These are phyloP conservation scores for Polyodon spathula DNA, from an alignment of 2,113 vertebrate species.

Conservation along the genomic window DNA sequence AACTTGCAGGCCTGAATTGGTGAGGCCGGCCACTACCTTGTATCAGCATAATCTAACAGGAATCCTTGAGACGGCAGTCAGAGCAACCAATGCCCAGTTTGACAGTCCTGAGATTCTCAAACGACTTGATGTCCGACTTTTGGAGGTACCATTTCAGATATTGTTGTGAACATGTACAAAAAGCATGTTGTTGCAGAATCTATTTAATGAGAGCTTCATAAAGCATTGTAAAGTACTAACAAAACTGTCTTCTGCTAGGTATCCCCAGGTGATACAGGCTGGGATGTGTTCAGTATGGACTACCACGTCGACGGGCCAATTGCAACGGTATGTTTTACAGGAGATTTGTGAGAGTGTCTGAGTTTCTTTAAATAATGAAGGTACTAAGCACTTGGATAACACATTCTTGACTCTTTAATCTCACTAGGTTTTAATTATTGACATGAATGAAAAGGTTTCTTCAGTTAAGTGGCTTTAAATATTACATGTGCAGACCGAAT, in stretches of 20 bases:
- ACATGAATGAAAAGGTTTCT: conserved; percentile 27
- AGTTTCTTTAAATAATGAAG: no score
- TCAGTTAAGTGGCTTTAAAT: conserved; percentile 7
- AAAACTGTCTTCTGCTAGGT: conserved; percentile 53
- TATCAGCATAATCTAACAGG: conserved; percentile 97
- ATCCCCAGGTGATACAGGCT: conserved; percentile 94
- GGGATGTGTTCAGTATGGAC: conserved; percentile 97
- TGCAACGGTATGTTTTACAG: conserved; percentile 70
- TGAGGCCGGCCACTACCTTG: conserved; percentile 83
- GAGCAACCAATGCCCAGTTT: conserved; percentile 94
- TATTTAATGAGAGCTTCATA: background rate
- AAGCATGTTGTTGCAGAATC: no score
- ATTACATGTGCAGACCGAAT: background rate
- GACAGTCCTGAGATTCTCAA: conserved; percentile 92
- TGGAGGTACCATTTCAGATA: conserved; percentile 65
- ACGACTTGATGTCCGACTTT: conserved; percentile 83
- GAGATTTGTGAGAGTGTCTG: conserved; percentile 1
- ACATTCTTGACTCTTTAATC: background rate
- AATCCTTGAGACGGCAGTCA: conserved; percentile 87
- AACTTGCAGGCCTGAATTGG: conserved; percentile 77
- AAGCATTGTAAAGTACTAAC: background rate
- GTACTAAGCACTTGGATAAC: background rate
- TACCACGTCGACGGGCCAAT: conserved; percentile 96
- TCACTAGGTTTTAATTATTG: conserved; percentile 15
- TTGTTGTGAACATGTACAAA: background rate